Percentiles rank a stretch among this genome's conserved stretches.
phyloP scores from a whole-genome alignment of 2,113 vertebrate genomes.

The Panthera uncia region DNA sequence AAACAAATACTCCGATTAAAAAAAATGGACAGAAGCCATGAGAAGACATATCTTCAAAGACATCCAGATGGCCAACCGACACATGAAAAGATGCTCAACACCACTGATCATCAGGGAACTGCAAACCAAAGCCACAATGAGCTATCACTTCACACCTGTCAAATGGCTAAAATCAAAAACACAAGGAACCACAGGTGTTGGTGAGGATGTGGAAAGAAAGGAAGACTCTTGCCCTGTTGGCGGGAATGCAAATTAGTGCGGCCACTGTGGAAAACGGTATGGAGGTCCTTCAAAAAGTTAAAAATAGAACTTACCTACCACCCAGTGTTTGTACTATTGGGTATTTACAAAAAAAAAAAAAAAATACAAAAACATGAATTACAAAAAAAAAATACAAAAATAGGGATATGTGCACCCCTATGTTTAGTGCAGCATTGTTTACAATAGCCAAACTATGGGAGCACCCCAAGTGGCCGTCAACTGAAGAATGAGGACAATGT shows the following conservation, averaged over 20 bases:
- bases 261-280: neutral
- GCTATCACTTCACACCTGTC: neutral
- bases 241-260: neutral
- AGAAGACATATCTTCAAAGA: neutral
- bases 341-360: neutral
- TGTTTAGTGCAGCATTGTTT: neutral
- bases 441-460: neutral
- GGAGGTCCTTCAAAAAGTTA: neutral
- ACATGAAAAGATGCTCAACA: neutral
- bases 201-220: neutral
- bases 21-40: neutral
- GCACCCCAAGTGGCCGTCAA: neutral
- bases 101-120: neutral
- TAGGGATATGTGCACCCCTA: neutral
- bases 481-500: neutral
- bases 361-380: neutral
- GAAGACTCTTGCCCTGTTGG: neutral
- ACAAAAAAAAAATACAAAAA: neutral
- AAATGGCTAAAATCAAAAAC: neutral
- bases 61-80: neutral
- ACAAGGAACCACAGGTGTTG: neutral
- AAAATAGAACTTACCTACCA: neutral
- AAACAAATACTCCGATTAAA: neutral
- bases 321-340: no score
- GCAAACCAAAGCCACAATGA: neutral